phyloP scores from a whole-genome alignment of 2,888 invertebrate genomes.

The Coronaproctus castanopsis region DNA sequence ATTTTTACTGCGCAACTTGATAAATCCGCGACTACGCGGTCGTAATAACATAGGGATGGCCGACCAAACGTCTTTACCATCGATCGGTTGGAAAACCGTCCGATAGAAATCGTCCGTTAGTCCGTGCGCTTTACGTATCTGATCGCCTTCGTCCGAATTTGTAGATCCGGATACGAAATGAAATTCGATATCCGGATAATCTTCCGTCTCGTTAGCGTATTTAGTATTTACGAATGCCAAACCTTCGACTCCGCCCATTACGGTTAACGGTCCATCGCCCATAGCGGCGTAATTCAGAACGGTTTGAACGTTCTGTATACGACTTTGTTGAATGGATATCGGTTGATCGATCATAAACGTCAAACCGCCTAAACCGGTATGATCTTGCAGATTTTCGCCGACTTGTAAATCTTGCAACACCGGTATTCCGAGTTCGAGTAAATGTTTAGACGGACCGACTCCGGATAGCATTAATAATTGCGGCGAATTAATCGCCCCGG shows the following conservation, averaged over 20 bases:
- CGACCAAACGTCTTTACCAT: slow-evolving; percentile 60
- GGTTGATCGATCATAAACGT: slow-evolving; percentile 60
- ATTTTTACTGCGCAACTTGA: slow-evolving; percentile 59
- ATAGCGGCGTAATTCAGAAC: slow-evolving; percentile 65
- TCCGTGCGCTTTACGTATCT: slow-evolving; percentile 59
- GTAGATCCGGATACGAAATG: slow-evolving; percentile 75
- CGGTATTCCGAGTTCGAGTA: slow-evolving; percentile 53
- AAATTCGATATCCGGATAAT: slow-evolving; percentile 75
- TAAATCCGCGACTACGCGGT: slow-evolving; percentile 61
- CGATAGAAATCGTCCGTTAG: slow-evolving; percentile 52
- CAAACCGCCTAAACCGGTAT: slow-evolving; percentile 65
- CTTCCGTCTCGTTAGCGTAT: slow-evolving; percentile 53
- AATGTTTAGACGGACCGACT: slow-evolving; percentile 51
- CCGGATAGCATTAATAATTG: slow-evolving; percentile 82
- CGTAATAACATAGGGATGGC: slow-evolving; percentile 49
- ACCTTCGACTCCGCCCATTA: slow-evolving; percentile 39
- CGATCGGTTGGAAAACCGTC: slow-evolving; percentile 49
- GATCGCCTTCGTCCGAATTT: slow-evolving; percentile 65
- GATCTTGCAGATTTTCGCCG: slow-evolving; percentile 73
- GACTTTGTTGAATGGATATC: slow-evolving; percentile 56
- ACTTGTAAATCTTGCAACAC: slow-evolving; percentile 61
- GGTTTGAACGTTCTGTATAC: slow-evolving; percentile 56
- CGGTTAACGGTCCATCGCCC: slow-evolving; percentile 63
- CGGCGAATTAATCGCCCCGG: slow-evolving; percentile 80
- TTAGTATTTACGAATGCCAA: slow-evolving; percentile 77